These are phyloP conservation scores for Polydrusus pterygomalis DNA, from an alignment of 2,888 invertebrate genomes.

Conservation along the genomic window DNA sequence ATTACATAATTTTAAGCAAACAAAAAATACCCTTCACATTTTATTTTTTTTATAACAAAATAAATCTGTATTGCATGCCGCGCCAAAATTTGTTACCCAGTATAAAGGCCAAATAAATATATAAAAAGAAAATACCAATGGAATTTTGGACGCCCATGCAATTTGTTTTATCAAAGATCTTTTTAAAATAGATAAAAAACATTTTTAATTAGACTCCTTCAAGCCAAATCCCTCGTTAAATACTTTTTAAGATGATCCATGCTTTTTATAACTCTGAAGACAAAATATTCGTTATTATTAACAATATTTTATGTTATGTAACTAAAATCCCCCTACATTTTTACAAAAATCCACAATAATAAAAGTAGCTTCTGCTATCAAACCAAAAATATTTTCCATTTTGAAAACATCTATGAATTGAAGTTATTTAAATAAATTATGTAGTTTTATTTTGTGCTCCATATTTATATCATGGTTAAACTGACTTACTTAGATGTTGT, in stretches of 20 bases:
- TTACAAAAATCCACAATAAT: too few relatives aligned
- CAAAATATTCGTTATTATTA: neutral
- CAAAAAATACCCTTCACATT: conserved; percentile 60
- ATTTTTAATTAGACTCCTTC: neutral
- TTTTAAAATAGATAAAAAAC: neutral
- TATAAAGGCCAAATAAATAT: conserved; percentile 54
- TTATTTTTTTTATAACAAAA: conserved; percentile 66
- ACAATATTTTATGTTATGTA: neutral
- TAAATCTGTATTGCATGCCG: conserved; percentile 61
- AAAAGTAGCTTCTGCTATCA: too few relatives aligned
- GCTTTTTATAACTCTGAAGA: too few relatives aligned
- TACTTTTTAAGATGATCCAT: too few relatives aligned
- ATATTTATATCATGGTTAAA: too few relatives aligned
- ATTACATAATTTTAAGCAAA: conserved; percentile 17
- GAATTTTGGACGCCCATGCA: conserved; percentile 25
- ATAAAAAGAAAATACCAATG: conserved; percentile 6
- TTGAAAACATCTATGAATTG: too few relatives aligned
- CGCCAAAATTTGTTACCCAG: conserved; percentile 66
- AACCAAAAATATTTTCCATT: too few relatives aligned
- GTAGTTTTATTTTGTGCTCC: too few relatives aligned
- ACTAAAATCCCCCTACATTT: too few relatives aligned
- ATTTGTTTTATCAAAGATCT: conserved; percentile 15
- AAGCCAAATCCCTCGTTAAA: neutral
- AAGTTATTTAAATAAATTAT: too few relatives aligned
- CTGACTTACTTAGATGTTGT: too few relatives aligned